Evolutionary conservation across 2,888 invertebrate genomes (phyloP), one percentile per base, ranked within the genome.

Genomic region (Eupithecia abbreviata): DNA sequence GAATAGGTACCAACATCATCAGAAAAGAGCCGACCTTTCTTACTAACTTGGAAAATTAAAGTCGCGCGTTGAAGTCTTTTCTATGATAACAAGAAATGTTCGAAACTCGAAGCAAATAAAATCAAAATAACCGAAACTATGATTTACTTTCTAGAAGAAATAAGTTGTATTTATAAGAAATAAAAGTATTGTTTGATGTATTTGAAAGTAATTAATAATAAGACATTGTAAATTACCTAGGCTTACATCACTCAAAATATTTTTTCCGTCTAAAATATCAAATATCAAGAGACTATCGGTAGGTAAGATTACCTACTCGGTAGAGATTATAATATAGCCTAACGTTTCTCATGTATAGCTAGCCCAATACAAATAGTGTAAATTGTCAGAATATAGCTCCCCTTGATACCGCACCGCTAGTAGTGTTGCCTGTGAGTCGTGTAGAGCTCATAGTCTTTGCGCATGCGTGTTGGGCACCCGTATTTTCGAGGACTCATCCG

Each of bases 391-490:
- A 30, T 58, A 58, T 9, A 55, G 55, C 58, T 62, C 62, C 62
- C 62, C 18, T 62, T 62, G 62, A 62, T 30, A 58, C 10, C n/a
- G n/a, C n/a, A n/a, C n/a, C 10, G 12, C 30, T 10, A 62, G 30
- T 30, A 4, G 62, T 6, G 18, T 4, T 68, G 55, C 65, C 49
- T 68, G 66, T 67, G 75, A 70, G 58, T 71, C 76, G 76, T 62
- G 68, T 70, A 18, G 41, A 71, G 47, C 30, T 70, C 72, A 75
- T 77, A 80, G 75, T 76, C 30, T 72, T 73, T 70, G 66, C 73
- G 75, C 79, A 76, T 77, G 74, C 79, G 78, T 75, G 75, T 51
- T 77, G 79, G 49, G 66, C 74, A 78, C 74, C 75, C 80, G 79
- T 73, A 81, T 78, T 79, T 75, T 65, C 42, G 72, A 80, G 79